Conservation (phyloP, 2,888 invertebrate genomes). For the Napeogenes sylphis region DNA sequence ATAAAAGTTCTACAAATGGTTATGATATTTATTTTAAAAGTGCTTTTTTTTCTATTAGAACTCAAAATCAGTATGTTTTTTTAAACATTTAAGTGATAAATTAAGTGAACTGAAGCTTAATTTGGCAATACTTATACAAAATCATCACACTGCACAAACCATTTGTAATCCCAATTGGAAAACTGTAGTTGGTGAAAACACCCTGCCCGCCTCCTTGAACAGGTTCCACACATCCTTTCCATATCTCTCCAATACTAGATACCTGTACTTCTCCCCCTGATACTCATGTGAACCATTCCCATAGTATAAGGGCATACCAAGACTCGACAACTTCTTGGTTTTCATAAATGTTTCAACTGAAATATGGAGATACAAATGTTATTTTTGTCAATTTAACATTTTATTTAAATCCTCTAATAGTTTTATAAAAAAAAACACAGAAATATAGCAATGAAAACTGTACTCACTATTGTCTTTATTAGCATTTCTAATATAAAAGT, state of each 20-base stretch:
- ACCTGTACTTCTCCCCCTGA: conserved; percentile 88
- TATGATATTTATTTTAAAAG: too few species aligned
- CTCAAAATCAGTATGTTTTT: too few species aligned
- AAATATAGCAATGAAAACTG: too few species aligned
- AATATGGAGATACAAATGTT: conserved; percentile 26
- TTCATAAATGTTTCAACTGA: conserved; percentile 85
- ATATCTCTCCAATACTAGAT: conserved; percentile 92
- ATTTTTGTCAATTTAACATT: not conserved
- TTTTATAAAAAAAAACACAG: not conserved
- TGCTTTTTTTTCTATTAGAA: too few species aligned
- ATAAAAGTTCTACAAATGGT: too few species aligned
- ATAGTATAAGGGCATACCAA: conserved; percentile 91
- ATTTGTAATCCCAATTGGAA: conserved; percentile 90
- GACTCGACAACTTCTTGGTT: conserved; percentile 79
- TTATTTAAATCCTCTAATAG: not conserved
- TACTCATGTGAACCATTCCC: conserved; percentile 90
- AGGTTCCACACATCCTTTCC: conserved; percentile 90
- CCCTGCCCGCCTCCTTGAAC: conserved; percentile 81
- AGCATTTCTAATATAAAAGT: conserved; percentile 89
- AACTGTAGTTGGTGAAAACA: conserved; percentile 84
- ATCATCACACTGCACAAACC: conserved; percentile 62
- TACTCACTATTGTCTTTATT: conserved; percentile 83
- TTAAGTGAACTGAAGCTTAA: too few species aligned
- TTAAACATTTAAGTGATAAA: too few species aligned
- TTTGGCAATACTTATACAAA: too few species aligned